Base-by-base conservation (phyloP, 2,797 vertebrate genomes). In the Picus viridis region DNA sequence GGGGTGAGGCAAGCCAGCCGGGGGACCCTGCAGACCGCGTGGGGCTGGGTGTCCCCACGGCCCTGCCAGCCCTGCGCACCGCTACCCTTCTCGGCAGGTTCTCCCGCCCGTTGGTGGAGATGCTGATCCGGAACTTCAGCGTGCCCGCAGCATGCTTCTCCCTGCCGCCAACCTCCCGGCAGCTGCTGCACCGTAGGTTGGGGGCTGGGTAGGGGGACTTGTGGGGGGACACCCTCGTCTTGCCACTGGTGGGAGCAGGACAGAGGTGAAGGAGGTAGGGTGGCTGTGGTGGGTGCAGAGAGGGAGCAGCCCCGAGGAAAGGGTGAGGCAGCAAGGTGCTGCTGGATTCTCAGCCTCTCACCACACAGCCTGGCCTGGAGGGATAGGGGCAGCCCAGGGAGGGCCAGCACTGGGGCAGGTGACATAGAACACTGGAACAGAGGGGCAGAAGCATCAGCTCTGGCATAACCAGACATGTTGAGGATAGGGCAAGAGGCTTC, bases 91-190 rank as follows among this genome's bases (percentile, higher is more conserved):
- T 65, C 89, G 7, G 7, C 88, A 98, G 98, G 92, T 96, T 98
- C 80, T 75, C 97, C 3, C 90, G 23, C 2, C 72, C 95, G 1
- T 43, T 98, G 75, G 84, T 98, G 85, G 94, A 97, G 63, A 45
- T 98, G 61, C 89, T 98, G 88, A 95, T 96, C 16, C 84, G 54
- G 78, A 98, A 98, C 24, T 97, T 97, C 92, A 98, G 96, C 9
- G 51, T 98, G 51, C 96, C 98, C 0, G 43, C 88, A 6, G 96
- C 95, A 56, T 98, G 98, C 91, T 97, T 98, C 94, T 97, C 97
- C 49, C 30, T 94, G 24, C 96, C 98, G 0, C 98, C 98, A 53
- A 92, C 93, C 4, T 94, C 97, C 43, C 5, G 64, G 86, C 97
- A 97, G 16, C 96, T 97, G 92, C 95, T 98, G 73, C 89, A 91